Conservation (phyloP, 2,113 vertebrate genomes). For the Xerus inauris region DNA sequence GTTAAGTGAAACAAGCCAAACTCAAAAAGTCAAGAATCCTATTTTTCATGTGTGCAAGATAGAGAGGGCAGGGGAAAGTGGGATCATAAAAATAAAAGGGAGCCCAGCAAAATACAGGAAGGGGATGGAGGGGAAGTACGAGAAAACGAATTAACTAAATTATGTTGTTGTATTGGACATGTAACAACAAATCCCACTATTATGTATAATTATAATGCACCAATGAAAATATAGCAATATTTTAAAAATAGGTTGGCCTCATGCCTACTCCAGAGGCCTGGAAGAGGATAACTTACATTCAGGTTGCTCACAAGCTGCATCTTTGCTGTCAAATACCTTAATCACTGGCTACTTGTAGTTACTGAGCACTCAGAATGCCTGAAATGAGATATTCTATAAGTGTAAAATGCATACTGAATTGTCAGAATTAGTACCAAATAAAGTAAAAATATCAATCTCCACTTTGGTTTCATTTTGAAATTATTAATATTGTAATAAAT, state of each 20-base stretch:
- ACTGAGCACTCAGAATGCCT: neutral
- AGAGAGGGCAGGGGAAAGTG: too few relatives aligned
- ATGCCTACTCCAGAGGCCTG: neutral
- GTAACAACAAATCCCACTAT: too few relatives aligned
- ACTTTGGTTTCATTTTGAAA: constrained; percentile 12
- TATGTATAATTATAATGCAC: too few relatives aligned
- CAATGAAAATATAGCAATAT: too few relatives aligned
- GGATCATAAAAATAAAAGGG: too few relatives aligned
- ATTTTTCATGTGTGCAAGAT: too few relatives aligned
- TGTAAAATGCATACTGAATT: constrained; percentile 14
- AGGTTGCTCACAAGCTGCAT: neutral
- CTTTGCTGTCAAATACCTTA: neutral
- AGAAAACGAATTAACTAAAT: too few relatives aligned
- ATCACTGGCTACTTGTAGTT: neutral
- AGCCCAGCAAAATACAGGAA: too few relatives aligned
- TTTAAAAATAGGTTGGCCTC: neutral
- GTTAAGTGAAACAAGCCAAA: too few relatives aligned
- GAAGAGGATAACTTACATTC: neutral
- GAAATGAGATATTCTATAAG: neutral
- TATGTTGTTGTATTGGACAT: too few relatives aligned
- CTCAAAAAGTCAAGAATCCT: too few relatives aligned
- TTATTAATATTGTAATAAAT: neutral
- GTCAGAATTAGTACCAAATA: constrained; percentile 9
- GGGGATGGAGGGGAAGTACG: too few relatives aligned
- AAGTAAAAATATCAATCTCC: neutral